Base-by-base conservation (phyloP, 92 coral and sea anemone species). In the Parazoanthus darwini region DNA sequence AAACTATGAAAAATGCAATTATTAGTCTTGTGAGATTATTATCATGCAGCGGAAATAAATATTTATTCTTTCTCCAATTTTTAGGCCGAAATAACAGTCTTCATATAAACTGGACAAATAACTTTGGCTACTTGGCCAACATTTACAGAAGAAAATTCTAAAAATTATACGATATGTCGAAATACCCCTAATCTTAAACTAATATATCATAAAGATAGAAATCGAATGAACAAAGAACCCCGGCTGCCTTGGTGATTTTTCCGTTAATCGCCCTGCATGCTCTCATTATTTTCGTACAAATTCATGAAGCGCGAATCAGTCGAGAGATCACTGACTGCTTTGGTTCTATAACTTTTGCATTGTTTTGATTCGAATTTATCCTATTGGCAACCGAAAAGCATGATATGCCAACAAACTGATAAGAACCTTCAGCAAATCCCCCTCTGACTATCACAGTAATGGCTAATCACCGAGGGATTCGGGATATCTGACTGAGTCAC, bases 121-220 rank as follows among this genome's bases (percentile, higher is more conserved):
- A 13, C 82, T 26, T 50, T 48, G 35, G 37, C 66, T n/a, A n/a
- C 82, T n/a, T 51, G 44, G 25, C 75, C 18, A 84, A 43, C 58
- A 16, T 43, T 54, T 71, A 42, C 58, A 43, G n/a, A 39, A 33
- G 66, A 42, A 84, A 74, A 84, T 84, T 54, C 42, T 13, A 22
- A 82, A 82, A 50, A 79, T 36, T 35, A 68, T 16, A 84, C 42
- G 66, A 68, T 70, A 29, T 50, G 78, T 71, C 87, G 42, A 84
- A 84, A 84, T 54, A 29, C 51, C 42, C 42, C 63, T 84, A 84
- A 84, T 71, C 54, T 70, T 84, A 65, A 71, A 50, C 87, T 70
- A 84, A 84, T 71, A 35, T 46, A 84, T 70, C 46, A 54, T 71
- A 72, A 26, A 66, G 79, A 71, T 68, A 18, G 79, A 37, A 48